Evolutionary conservation across 2,888 invertebrate genomes (phyloP), one percentile per base, ranked within the genome.

Genomic region (Ceramica pisi): DNA sequence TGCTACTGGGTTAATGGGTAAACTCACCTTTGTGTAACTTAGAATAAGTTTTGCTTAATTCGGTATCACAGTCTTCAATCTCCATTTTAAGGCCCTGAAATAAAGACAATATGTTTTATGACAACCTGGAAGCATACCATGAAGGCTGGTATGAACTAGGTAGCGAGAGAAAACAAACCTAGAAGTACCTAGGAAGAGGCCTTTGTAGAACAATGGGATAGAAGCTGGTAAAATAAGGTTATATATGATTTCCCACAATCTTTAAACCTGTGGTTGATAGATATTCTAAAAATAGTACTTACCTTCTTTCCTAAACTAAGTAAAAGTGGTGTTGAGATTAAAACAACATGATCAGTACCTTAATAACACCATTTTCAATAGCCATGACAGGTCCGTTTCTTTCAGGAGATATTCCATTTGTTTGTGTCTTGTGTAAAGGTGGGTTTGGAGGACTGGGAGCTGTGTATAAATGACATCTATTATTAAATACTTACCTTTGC

Each of bases 341-440:
- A 56, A 71, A 50, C 1, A 60, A n/a, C 7, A 46, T 21, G 7
- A 41, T 19, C 14, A 38, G 76, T 87, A 95, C 96, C 93, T 94
- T 94, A 76, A 96, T 95, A 56, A 95, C 86, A 76, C 96, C 96
- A 93, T 95, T 95, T 87, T 96, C 96, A 82, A 96, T 95, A 46
- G 96, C 92, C 90, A 96, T 92, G 51, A 95, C 90, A 26, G 94
- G 94, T 16, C 93, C 91, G 84, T 87, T 90, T 77, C 88, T 92
- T 80, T 92, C 90, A 75, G 83, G 71, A 74, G 86, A 73, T 76
- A 74, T 80, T 67, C 77, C 75, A 80, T 85, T 86, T 67, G 68
- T 75, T 59, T 67, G 63, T 62, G 72, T 66, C 69, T 80, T 77
- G 62, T 75, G 70, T 76, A 72, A 68, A 62, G 78, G 74, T 80